Conservation (phyloP, 2,888 invertebrate genomes). For the Piscicola geometra region DNA sequence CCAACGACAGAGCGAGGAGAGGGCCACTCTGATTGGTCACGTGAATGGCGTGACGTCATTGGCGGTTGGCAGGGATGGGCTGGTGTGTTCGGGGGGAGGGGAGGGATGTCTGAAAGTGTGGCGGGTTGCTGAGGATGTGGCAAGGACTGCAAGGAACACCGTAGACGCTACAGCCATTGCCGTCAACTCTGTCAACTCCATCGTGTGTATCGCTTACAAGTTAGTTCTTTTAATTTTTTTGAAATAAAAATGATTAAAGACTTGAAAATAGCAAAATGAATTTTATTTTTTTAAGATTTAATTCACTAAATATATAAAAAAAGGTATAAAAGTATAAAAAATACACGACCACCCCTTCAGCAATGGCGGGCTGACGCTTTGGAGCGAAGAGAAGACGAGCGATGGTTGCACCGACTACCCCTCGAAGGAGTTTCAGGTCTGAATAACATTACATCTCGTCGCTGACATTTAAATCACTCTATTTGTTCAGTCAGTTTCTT, state of each 20-base stretch:
- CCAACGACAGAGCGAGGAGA: slow-evolving; percentile 48
- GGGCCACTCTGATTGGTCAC: slow-evolving; percentile 51
- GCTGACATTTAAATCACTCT: too few species aligned
- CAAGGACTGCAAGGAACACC: background rate
- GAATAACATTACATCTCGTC: too few species aligned
- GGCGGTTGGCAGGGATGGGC: slow-evolving; percentile 46
- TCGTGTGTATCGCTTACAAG: too few species aligned
- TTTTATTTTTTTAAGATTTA: background rate
- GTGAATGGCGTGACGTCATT: slow-evolving; percentile 50
- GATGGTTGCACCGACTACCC: too few species aligned
- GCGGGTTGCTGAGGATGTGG: slow-evolving; percentile 38
- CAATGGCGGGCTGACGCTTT: background rate
- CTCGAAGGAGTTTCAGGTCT: too few species aligned
- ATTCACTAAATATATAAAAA: too few species aligned
- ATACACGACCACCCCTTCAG: too few species aligned
- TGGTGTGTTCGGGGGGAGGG: slow-evolving; percentile 48
- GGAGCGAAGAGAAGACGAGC: background rate
- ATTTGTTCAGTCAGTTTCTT: too few species aligned
- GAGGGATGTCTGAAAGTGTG: slow-evolving; percentile 51
- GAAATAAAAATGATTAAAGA: background rate
- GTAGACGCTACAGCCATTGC: too few species aligned
- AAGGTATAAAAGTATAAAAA: too few species aligned
- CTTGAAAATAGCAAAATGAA: background rate
- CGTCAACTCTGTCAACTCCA: too few species aligned
- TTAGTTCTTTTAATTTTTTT: background rate